A percentile compares a stretch with the other conserved stretches of the same genome.
Evolutionary conservation across 1,140 invertebrate genomes (phyloP).

Genomic region (Hyposmocoma kahamanoa): DNA sequence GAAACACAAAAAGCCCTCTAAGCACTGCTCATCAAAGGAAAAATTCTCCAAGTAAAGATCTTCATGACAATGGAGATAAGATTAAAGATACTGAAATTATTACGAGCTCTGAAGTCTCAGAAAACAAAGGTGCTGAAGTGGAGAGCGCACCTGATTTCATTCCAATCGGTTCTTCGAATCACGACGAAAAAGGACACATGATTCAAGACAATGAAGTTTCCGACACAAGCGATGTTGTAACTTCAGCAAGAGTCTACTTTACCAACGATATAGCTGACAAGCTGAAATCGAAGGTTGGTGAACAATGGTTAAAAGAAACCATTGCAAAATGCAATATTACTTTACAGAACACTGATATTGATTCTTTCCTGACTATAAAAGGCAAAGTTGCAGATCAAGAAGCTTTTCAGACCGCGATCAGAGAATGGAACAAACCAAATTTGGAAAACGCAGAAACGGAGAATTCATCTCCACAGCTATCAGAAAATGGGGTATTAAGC

Average conservation of each 20-base stretch:
- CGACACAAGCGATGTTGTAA: slow-evolving; percentile 51
- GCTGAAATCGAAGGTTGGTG: slow-evolving; percentile 60
- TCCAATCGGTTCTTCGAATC: slow-evolving; percentile 33
- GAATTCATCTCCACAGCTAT: no score
- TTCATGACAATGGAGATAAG: slow-evolving; percentile 12
- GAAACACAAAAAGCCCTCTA: slow-evolving; percentile 23
- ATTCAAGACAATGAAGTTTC: slow-evolving; percentile 64
- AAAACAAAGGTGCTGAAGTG: neutral
- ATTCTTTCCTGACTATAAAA: slow-evolving; percentile 64
- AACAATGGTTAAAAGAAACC: slow-evolving; percentile 45
- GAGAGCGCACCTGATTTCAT: slow-evolving; percentile 43
- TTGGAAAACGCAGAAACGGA: slow-evolving; percentile 19
- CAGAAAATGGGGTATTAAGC: no score
- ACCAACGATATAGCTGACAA: slow-evolving; percentile 59
- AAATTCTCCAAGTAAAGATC: slow-evolving; percentile 23
- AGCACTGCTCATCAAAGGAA: slow-evolving; percentile 24
- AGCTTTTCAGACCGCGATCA: slow-evolving; percentile 59
- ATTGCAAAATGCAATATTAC: slow-evolving; percentile 57
- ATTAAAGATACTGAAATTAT: slow-evolving; percentile 18
- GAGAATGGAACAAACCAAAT: slow-evolving; percentile 42
- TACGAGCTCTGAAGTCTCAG: slow-evolving; percentile 21
- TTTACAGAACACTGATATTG: slow-evolving; percentile 49
- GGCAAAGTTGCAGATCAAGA: slow-evolving; percentile 67
- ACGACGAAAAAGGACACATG: slow-evolving; percentile 51
- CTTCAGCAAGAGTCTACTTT: slow-evolving; percentile 64